Evolutionary conservation across 2,888 invertebrate species (phyloP).

Genomic region (Fragum sueziense): DNA sequence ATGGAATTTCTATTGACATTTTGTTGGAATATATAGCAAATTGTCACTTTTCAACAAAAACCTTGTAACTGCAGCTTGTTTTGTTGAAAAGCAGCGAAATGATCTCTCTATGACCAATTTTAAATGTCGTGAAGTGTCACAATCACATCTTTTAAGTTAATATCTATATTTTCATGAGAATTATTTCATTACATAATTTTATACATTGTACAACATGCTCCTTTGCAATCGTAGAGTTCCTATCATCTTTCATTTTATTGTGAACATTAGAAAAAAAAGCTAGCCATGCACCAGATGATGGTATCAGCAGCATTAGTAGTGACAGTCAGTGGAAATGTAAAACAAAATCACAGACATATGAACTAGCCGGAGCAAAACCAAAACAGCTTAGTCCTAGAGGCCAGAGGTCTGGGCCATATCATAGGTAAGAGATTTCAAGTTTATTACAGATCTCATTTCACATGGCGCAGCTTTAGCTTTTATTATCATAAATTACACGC

Average conservation of each 20-base stretch:
- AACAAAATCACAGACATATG: not conserved
- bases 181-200: not conserved
- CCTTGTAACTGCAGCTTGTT: no score
- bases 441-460: no score
- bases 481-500: no score
- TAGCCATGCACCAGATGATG: constrained; percentile 1
- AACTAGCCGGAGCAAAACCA: not conserved
- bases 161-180: not conserved
- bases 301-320: not conserved
- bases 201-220: not conserved
- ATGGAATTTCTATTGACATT: not conserved
- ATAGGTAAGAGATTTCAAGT: not conserved
- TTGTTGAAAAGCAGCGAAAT: no score
- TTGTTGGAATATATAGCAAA: not conserved
- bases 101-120: no score
- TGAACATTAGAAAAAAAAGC: not conserved
- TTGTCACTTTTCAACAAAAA: no score
- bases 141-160: not conserved
- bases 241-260: not conserved
- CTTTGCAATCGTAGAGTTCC: not conserved
- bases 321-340: not conserved
- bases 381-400: not conserved
- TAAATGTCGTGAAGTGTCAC: no score
- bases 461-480: no score
- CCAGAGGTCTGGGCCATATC: not conserved